Evolutionary conservation across 2,888 invertebrate genomes (phyloP).

Genomic region (Osmoderma eremita): DNA sequence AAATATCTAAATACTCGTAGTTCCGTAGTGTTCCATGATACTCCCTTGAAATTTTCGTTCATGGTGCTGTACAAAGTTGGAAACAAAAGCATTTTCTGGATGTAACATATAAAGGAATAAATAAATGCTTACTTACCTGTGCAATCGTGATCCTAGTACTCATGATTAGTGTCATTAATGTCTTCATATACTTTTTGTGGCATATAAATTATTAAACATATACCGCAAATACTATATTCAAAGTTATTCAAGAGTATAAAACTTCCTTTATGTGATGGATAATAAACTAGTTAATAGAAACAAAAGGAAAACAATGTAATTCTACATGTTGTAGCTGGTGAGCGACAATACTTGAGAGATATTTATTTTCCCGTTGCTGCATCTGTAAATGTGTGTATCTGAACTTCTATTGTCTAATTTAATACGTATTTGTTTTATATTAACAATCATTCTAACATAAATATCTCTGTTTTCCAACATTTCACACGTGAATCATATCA

Average conservation of each 20-base stretch:
- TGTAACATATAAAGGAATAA: too few species aligned
- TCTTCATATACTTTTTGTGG: too few species aligned
- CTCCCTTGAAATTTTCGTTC: too few species aligned
- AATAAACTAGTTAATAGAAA: constrained; percentile 35
- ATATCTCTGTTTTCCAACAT: background rate
- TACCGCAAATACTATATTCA: background rate
- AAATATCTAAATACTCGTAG: too few species aligned
- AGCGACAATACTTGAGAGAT: constrained; percentile 52
- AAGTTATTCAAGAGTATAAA: constrained; percentile 11
- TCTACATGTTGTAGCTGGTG: constrained; percentile 49
- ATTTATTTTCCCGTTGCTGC: background rate
- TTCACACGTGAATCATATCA: constrained; percentile 24
- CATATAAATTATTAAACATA: too few species aligned
- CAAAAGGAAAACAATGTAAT: constrained; percentile 5
- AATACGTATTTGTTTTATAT: background rate
- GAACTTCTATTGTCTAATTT: too few species aligned
- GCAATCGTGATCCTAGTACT: too few species aligned
- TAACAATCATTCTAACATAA: background rate
- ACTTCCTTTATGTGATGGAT: constrained; percentile 41
- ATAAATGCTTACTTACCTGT: too few species aligned
- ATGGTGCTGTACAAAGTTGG: too few species aligned
- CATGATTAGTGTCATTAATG: too few species aligned
- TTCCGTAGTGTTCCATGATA: too few species aligned
- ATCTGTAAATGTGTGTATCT: background rate
- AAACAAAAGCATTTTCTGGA: too few species aligned